phyloP scores from a whole-genome alignment of 2,888 invertebrate species.

The Dione vanillae region DNA sequence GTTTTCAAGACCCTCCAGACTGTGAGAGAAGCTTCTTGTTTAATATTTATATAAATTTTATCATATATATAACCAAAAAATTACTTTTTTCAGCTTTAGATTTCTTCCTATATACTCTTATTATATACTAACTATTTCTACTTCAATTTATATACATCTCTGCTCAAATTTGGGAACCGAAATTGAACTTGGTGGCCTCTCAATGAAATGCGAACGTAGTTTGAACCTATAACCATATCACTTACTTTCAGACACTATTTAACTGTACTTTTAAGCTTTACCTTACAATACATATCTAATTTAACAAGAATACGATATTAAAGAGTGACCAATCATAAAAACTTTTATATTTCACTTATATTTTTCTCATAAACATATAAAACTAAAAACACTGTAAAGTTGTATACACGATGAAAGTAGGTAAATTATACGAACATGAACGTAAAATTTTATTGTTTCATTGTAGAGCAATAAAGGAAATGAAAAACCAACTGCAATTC shows the following conservation, averaged over 20 bases:
- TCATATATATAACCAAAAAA: neutral
- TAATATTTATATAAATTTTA: neutral
- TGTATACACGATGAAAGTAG: constrained; percentile 53
- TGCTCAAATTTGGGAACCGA: too few relatives aligned
- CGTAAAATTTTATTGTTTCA: constrained; percentile 52
- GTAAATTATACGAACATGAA: constrained; percentile 56
- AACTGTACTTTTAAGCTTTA: too few relatives aligned
- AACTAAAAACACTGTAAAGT: constrained; percentile 23
- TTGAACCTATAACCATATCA: too few relatives aligned
- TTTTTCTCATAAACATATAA: neutral
- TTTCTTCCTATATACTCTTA: too few relatives aligned
- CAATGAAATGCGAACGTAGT: too few relatives aligned
- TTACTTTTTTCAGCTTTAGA: too few relatives aligned
- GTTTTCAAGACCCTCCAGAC: constrained; percentile 6
- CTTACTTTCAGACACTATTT: too few relatives aligned
- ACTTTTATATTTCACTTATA: neutral
- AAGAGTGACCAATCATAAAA: neutral
- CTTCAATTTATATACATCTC: too few relatives aligned
- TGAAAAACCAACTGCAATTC: constrained; percentile 47
- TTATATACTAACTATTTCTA: too few relatives aligned
- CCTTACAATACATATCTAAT: too few relatives aligned
- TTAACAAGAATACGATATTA: too few relatives aligned
- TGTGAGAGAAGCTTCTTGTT: neutral
- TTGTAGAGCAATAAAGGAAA: constrained; percentile 49
- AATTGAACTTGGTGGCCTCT: too few relatives aligned